phyloP scores from a whole-genome alignment of 2,888 invertebrate species.

The Entomobrya proxima region DNA sequence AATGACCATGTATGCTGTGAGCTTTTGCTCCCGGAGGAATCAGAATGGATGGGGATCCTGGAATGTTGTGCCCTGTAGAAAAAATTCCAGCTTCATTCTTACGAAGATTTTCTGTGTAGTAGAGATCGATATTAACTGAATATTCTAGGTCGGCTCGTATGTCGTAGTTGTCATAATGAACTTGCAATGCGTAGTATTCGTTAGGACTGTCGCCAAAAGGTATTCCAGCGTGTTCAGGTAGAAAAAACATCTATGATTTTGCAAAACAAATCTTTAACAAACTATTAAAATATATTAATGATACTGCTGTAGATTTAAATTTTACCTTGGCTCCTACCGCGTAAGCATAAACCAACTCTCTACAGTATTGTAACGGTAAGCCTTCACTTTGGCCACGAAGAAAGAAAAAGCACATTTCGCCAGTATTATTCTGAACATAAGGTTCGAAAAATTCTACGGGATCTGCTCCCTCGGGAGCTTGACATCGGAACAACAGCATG shows the following conservation, averaged over 20 bases:
- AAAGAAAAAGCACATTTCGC: slow-evolving; percentile 6
- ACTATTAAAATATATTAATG: not conserved
- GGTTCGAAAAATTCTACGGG: not conserved
- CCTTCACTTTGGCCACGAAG: not conserved
- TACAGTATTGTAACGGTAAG: not conserved
- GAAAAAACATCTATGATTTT: not conserved
- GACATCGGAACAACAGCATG: not conserved
- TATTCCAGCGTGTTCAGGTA: not conserved
- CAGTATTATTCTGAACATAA: not conserved
- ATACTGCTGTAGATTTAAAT: not conserved
- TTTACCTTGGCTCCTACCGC: slow-evolving; percentile 16
- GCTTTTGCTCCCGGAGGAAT: not conserved
- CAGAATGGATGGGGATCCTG: slow-evolving; percentile 32
- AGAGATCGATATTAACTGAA: not conserved
- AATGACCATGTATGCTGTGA: slow-evolving; percentile 24
- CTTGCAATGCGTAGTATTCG: not conserved
- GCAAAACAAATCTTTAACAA: not conserved
- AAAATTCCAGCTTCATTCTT: not conserved
- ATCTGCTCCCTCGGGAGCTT: not conserved
- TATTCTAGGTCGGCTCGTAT: not conserved
- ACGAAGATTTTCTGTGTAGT: not conserved
- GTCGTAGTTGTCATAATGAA: not conserved
- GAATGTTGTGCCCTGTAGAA: not conserved
- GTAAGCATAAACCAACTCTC: not conserved
- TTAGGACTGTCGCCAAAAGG: not conserved